phyloP scores from a whole-genome alignment of 2,797 vertebrate genomes.

The Muscicapa comitata region DNA sequence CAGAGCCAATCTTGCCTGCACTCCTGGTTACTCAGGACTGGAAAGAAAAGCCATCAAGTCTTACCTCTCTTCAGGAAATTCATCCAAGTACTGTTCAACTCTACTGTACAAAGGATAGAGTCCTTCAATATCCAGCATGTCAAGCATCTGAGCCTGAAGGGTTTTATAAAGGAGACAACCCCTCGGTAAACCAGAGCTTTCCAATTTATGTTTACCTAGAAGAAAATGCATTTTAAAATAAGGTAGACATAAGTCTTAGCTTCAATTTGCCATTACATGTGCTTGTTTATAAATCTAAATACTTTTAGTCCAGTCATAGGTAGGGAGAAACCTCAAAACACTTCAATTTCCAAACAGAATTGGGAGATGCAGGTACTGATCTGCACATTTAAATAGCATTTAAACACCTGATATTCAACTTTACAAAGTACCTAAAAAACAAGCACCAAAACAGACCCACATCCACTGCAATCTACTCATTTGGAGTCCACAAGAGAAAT shows the following conservation, averaged over 20 bases:
- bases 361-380: background rate
- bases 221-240: slow-evolving; percentile 52
- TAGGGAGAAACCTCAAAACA: background rate
- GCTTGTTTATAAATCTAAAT: background rate
- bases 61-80: slow-evolving; percentile 93
- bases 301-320: background rate
- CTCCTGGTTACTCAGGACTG: background rate
- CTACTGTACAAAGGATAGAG: slow-evolving; percentile 89
- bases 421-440: background rate
- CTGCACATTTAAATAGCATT: background rate
- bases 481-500: background rate
- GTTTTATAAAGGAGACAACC: slow-evolving; percentile 90
- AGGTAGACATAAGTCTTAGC: background rate
- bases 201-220: slow-evolving; percentile 82
- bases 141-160: slow-evolving; percentile 94
- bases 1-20: background rate
- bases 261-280: background rate
- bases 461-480: background rate
- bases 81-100: slow-evolving; percentile 89
- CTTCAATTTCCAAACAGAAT: background rate
- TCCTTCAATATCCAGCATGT: slow-evolving; percentile 93
- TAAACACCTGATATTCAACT: background rate
- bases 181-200: slow-evolving; percentile 83
- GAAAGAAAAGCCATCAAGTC: background rate
- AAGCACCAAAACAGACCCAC: background rate